Evolutionary conservation across 37 sponge, comb jelly and placozoan genomes (phyloP), one percentile per base, ranked within the genome.

Genomic region (Chondrosia reniformis): DNA sequence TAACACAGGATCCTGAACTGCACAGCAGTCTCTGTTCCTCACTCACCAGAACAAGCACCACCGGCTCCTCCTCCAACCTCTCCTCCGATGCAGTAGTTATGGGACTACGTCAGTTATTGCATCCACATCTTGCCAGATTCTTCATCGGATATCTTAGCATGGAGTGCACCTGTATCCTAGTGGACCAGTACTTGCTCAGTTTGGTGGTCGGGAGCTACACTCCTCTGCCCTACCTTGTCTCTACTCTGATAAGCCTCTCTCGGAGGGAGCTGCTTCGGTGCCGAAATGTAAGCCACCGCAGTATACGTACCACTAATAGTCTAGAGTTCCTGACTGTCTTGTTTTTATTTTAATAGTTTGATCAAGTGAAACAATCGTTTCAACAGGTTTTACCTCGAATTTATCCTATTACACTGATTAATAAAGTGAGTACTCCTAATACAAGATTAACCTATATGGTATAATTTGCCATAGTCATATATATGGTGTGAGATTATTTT

Each of bases 91-190:
- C 15, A n/a, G 39, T 69, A 43, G 42, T 69, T 2, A 38, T 91
- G 82, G 0, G 90, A 89, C 54, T 99, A 92, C 6, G 99, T 94
- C 34, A 67, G 44, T 61, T 91, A 91, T 84, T 99, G 93, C 55
- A 96, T 93, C 58, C 99, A 73, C 95, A 43, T 19, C 24, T 69
- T 41, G 36, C 32, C 10, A 24, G 41, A n/a, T 39, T 40, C 72
- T 69, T 69, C 24, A 44, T 69, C 22, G 72, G 72, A 1, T 24
- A 24, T 69, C 44, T 69, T 15, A 41, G 44, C 41, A 3, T 69
- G 72, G 41, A 39, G 38, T 24, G 24, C 10, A 44, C 42, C 25
- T 69, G 72, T 6, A 40, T 69, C 24, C 43, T 69, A 25, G 0
- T 69, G 72, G 72, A 69, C 72, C 72, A 69, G 72, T 44, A 69